phyloP scores from a whole-genome alignment of 1,140 invertebrate species.

The Penaeus indicus region DNA sequence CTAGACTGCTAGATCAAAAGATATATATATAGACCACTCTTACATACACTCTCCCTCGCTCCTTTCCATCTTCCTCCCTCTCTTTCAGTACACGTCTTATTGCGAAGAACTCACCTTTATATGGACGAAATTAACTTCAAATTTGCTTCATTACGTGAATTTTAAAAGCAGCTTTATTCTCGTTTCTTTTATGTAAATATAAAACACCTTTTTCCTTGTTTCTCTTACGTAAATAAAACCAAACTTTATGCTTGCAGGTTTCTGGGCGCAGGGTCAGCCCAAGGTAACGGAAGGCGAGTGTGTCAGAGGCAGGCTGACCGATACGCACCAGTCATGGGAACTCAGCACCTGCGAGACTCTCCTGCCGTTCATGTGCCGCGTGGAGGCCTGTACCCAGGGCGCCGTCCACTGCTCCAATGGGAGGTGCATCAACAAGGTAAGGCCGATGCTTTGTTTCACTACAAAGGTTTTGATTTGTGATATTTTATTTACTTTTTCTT shows the following conservation, averaged over 20 bases:
- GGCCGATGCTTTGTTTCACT: background rate
- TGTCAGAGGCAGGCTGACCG: constrained; percentile 79
- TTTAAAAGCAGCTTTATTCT: no score
- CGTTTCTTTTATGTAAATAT: no score
- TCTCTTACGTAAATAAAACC: no score
- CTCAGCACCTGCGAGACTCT: constrained; percentile 93
- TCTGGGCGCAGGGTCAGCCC: constrained; percentile 79
- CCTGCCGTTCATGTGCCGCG: constrained; percentile 93
- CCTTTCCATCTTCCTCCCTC: no score
- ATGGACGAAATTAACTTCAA: no score
- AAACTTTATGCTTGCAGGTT: constrained; percentile 67
- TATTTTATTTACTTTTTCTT: background rate
- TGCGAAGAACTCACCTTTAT: no score
- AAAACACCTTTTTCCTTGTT: no score
- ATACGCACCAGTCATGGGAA: constrained; percentile 86
- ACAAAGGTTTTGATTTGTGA: background rate
- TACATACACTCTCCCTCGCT: no score
- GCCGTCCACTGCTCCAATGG: constrained; percentile 92
- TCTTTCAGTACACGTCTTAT: no score
- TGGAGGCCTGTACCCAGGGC: constrained; percentile 91
- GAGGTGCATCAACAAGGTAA: constrained; percentile 82
- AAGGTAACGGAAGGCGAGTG: constrained; percentile 88
- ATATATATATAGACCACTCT: no score
- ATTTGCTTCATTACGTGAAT: no score
- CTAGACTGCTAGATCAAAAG: no score